phyloP scores from a whole-genome alignment of 2,113 vertebrate genomes.

The Hemichromis elongatus region DNA sequence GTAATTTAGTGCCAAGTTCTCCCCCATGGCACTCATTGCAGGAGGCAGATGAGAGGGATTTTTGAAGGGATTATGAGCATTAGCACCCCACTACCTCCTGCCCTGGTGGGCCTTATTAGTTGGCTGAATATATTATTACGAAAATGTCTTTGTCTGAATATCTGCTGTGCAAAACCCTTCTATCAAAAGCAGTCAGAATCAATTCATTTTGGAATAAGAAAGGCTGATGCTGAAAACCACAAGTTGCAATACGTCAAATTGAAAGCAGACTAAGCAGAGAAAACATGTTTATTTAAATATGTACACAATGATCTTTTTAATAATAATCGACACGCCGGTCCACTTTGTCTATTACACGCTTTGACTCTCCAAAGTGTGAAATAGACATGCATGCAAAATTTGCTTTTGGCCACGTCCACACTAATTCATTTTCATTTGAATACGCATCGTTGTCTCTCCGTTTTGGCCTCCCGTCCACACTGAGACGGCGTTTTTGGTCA shows the following conservation, averaged over 20 bases:
- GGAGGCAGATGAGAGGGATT: conserved; percentile 28
- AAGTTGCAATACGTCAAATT: not conserved
- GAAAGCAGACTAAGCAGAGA: not conserved
- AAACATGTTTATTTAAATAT: not conserved
- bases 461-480: no score
- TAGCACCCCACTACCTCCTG: not conserved
- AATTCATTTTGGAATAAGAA: not conserved
- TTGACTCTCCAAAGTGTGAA: not conserved
- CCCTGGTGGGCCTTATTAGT: not conserved
- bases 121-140: conserved; percentile 28
- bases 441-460: no score
- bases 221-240: not conserved
- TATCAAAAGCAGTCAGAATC: conserved; percentile 8
- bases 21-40: not conserved
- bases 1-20: conserved; percentile 15
- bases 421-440: no score
- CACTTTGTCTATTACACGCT: not conserved
- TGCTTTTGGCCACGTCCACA: no score
- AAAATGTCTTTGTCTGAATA: conserved; percentile 13
- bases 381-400: not conserved
- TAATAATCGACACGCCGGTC: not conserved
- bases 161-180: not conserved
- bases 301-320: not conserved
- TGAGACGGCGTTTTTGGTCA: no score
- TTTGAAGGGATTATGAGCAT: conserved; percentile 24